Evolutionary conservation across 2,888 invertebrate species (phyloP).

Genomic region (Metalampra italica): DNA sequence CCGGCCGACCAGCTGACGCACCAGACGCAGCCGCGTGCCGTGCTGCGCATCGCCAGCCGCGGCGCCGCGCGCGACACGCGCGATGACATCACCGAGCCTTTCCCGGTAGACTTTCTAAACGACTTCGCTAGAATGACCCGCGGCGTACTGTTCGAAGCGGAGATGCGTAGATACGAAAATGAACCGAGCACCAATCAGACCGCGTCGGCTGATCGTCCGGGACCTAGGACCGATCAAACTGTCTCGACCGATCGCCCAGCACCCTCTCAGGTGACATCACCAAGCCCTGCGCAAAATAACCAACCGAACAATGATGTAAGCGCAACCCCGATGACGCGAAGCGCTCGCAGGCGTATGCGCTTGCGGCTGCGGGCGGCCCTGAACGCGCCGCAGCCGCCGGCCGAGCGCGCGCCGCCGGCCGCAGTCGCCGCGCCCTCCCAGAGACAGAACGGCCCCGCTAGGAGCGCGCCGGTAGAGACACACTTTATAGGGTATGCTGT

Average conservation of each 20-base stretch:
- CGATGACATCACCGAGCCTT: no score
- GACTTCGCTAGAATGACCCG: constrained; percentile 56
- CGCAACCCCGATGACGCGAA: constrained; percentile 37
- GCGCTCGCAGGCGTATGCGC: constrained; percentile 58
- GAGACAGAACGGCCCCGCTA: constrained; percentile 25
- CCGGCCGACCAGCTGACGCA: constrained; percentile 43
- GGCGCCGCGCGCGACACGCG: constrained; percentile 30
- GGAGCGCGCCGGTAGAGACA: constrained; percentile 15
- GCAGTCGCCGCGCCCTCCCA: constrained; percentile 12
- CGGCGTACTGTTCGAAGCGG: constrained; percentile 47
- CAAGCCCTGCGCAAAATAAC: constrained; percentile 12
- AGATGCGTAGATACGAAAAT: constrained; percentile 39
- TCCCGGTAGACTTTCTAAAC: constrained; percentile 54
- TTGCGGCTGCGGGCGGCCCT: constrained; percentile 50
- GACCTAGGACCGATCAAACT: constrained; percentile 12
- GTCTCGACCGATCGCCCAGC: constrained; percentile 7
- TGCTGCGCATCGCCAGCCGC: constrained; percentile 63
- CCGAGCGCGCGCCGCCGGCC: constrained; percentile 7
- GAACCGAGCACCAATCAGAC: constrained; percentile 19
- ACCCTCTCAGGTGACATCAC: constrained; percentile 12
- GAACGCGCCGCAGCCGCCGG: constrained; percentile 24
- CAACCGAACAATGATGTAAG: constrained; percentile 15
- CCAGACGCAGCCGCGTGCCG: constrained; percentile 57
- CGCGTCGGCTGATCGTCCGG: constrained; percentile 8
- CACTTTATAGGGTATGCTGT: constrained; percentile 16